Evolutionary conservation across 2,113 vertebrate genomes (phyloP).

Genomic region (Vanacampus margaritifer): DNA sequence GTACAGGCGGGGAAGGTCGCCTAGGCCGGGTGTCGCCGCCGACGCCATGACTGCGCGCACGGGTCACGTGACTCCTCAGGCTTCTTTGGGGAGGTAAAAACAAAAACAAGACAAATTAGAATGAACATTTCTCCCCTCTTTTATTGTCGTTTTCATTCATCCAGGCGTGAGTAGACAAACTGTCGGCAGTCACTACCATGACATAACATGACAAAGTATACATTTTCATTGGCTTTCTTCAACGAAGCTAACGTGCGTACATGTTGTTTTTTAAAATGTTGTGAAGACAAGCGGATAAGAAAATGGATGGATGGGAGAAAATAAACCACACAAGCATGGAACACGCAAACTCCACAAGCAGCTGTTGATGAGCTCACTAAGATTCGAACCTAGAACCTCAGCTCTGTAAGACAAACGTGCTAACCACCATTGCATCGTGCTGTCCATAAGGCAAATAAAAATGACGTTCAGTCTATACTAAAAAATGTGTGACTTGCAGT

Average conservation of each 20-base stretch:
- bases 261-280: no score
- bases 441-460: background rate
- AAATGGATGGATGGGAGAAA: no score
- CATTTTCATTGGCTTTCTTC: no score
- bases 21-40: conserved; percentile 55
- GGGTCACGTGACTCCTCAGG: background rate
- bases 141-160: no score
- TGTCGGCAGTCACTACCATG: no score
- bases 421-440: background rate
- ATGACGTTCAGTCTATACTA: background rate
- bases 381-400: background rate
- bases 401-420: background rate
- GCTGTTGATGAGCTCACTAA: background rate
- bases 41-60: conserved; percentile 23
- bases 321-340: background rate
- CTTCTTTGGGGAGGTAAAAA: background rate
- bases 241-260: background rate
- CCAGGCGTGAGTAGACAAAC: no score
- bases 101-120: background rate
- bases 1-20: conserved; percentile 74
- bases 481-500: background rate
- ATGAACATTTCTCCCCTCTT: no score
- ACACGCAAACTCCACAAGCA: background rate
- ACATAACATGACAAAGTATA: no score
- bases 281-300: no score